Evolutionary conservation across 2,888 invertebrate species (phyloP), one percentile per base, ranked within the genome.

Genomic region (Lissocephala sabroskyi): DNA sequence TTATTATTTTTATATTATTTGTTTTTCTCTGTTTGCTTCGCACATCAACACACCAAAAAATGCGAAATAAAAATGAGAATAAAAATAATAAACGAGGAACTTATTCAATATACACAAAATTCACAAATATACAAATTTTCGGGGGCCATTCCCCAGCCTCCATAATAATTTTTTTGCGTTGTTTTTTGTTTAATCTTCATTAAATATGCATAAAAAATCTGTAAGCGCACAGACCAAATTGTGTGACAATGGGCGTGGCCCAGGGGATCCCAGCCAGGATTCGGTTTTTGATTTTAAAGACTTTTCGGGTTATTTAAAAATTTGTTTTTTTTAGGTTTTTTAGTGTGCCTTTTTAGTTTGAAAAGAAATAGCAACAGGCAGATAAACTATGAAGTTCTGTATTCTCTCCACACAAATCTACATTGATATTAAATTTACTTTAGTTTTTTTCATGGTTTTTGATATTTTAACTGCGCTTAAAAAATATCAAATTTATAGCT

Each of bases 1-100:
- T 49, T 55, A 73, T 73, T 73, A 62, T 57, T 62, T 49, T 55
- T 68, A 68, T 73, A 76, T 70, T 73, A 73, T 73, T 70, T 76
- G 13, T 35, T 13, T 23, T 23, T 3, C 49, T 54, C 49, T 46
- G 32, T 53, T 65, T 57, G 48, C 51, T 61, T 58, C 30, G 40
- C 56, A 61, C 65, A 67, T 30, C 58, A 49, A 52, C 35, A 14
- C 23, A 51, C 41, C 60, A 51, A 44, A 44, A 42, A 42, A 56
- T 19, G 37, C 17, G 26, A 52, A 62, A 46, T n/a, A n/a, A n/a
- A n/a, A n/a, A n/a, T n/a, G n/a, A n/a, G n/a, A n/a, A n/a, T n/a
- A n/a, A n/a, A n/a, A n/a, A n/a, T n/a, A n/a, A n/a, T n/a, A 52
- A 52, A 46, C 35, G 2, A 32, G 13, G 9, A 41, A 43, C 56